Base-by-base conservation (phyloP, 2,797 vertebrate species). In the Mallotus villosus region DNA sequence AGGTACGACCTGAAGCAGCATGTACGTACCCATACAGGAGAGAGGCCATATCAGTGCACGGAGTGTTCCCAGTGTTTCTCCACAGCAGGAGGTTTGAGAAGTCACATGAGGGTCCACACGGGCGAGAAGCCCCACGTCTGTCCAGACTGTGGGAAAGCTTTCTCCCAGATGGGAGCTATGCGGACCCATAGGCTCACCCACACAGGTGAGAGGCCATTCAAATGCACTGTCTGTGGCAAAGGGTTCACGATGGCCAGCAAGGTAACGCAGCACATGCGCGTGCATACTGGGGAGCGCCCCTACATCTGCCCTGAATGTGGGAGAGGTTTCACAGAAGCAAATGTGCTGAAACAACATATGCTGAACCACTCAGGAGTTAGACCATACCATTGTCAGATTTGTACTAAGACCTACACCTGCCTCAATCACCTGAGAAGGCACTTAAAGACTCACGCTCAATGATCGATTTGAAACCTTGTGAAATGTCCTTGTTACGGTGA, bases 361-460 rank as follows among this genome's bases (percentile, higher is more conserved):
- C 78, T 92, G 49, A 92, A 91, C 81, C 91, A 92, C 85, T 91
- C 91, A 1, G 91, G 91, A 12, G 90, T 91, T 27, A 75, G 91
- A 73, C 91, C 90, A 0, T 92, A 90, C 82, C 90, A 89, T 85
- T 92, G 91, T 81, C 90, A 92, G 81, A 84, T 91, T 82, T 92
- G 91, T 49, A 90, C 91, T 57, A 92, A 92, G 82, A 92, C 91
- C 27, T 92, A 92, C 82, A 92, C 91, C 55, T 92, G 91, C 61
- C 89, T 91, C 22, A 90, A 91, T 78, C 91, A 92, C 84, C 87
- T 92, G 81, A 85, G 90, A 80, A 85, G 91, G 65, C 91, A 92
- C 82, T 84, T 92, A 69, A 92, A 92, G 57, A 92, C 90, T 70
- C 91, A 92, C 80, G 83, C 89, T 0, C 80, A 83, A 81, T 90